Base-by-base conservation (phyloP, 1,140 invertebrate genomes). In the Drosophila sproati region DNA sequence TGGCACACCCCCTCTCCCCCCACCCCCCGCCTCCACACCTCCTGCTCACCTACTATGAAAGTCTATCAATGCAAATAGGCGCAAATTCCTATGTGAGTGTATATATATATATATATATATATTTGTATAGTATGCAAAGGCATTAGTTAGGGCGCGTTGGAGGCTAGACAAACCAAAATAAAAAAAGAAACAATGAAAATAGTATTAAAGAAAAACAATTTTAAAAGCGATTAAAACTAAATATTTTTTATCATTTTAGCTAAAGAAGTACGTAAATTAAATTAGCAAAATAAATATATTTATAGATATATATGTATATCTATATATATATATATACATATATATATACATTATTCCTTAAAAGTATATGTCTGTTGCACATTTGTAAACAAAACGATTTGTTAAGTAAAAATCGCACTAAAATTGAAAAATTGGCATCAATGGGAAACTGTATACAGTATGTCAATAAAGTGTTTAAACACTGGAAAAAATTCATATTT, bases 31-130 rank as follows among this genome's bases (percentile, higher is more conserved):
- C n/a, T n/a, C n/a, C n/a, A n/a, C n/a, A n/a, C n/a, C n/a, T n/a
- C 28, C 0, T 12, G 12, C 32, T 8, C n/a, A 2, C 28, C 35
- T 45, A 34, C 35, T 8, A 20, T 34, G 31, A 50, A 34, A 68
- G 45, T 57, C 54, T 45, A 51, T 61, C 66, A 51, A 48, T 55
- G 70, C 66, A 80, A 80, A 80, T 80, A 80, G 78, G 66, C 72
- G 72, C 78, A 80, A 80, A 81, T 81, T 81, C 67, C 73, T 67
- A 81, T n/a, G 20, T 34, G 35, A 12, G 47, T 62, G 47, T 78
- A 61, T 81, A 39, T 56, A 48, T 54, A 50, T 35, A 34, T 51
- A n/a, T 61, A 29, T 34, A 48, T 77, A 71, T 82, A 20, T 20
- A 20, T 20, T 1, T 20, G 20, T 20, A 20, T 70, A 43, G 52